Base-by-base conservation (phyloP, 2,797 vertebrate genomes). In the Takifugu rubripes region DNA sequence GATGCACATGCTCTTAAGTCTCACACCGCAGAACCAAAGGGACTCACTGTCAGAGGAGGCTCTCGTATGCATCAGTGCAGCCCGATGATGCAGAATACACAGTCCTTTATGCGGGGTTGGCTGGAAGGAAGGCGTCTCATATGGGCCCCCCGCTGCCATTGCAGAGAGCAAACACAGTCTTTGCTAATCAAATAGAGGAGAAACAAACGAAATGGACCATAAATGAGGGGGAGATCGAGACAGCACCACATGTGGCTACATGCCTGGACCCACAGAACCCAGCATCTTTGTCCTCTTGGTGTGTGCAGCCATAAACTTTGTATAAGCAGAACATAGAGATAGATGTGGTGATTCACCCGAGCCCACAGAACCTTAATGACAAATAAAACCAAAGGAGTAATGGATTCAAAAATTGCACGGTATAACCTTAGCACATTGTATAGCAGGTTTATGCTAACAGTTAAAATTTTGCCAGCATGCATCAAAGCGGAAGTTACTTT, bases 21-120 rank as follows among this genome's bases (percentile, higher is more conserved):
- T 29, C 27, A 7, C 31, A 29, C 27, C 9, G 33, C 33, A 33
- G 33, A 68, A 52, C 72, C 72, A 61, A 53, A 60, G 78, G 58
- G 75, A 80, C 68, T 53, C 48, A 63, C 75, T 81, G 69, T 78
- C 79, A 82, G 74, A 56, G 68, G 78, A 73, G 68, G 59, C 72
- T 72, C 59, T 67, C 76, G 65, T 67, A 82, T 80, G 80, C 82
- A 78, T 85, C 73, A 57, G 33, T 75, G 75, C 73, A 84, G 54
- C 73, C 82, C 81, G 82, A 86, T 87, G 80, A 75, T 69, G 74
- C 75, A 84, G 71, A 80, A 75, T 81, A 29, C 66, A 72, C 68
- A 73, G 70, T 80, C 78, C 73, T 77, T 74, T 64, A 70, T 69
- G 56, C 52, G 51, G 49, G 59, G 31, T 56, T 43, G 54, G 16